Conservation (phyloP, 1,140 invertebrate species). For the Kradibia gibbosae region DNA sequence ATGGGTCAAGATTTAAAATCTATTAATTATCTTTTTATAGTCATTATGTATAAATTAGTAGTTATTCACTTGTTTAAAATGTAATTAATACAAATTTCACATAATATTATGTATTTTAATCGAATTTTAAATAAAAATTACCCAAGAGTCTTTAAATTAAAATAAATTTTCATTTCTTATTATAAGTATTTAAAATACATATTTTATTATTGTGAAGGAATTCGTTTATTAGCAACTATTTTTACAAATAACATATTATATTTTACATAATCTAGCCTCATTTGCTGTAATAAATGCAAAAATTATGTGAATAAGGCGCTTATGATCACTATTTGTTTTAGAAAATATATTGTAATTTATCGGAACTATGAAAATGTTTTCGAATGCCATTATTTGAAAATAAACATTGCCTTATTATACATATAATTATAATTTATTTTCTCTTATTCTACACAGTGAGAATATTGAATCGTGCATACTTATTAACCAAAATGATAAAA, state of each 20-base stretch:
- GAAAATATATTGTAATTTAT: neutral
- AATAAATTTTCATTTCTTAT: neutral
- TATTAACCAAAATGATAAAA: neutral
- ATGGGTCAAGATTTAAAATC: too few species aligned
- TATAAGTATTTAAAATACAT: neutral
- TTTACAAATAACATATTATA: neutral
- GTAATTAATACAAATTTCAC: too few species aligned
- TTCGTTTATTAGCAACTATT: neutral
- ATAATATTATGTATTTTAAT: too few species aligned
- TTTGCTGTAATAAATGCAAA: slow-evolving; percentile 2
- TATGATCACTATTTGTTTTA: neutral
- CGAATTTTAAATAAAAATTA: neutral
- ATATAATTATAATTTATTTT: neutral
- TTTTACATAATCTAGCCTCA: neutral
- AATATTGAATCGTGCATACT: neutral
- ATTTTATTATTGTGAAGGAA: neutral
- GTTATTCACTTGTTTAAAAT: too few species aligned
- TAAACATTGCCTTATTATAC: neutral
- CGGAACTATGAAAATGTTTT: neutral
- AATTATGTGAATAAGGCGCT: neutral
- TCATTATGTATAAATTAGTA: too few species aligned
- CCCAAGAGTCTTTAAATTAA: neutral
- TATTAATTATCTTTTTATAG: too few species aligned
- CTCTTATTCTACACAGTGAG: neutral
- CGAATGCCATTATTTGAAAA: neutral